Percentiles rank a stretch among this genome's conserved stretches.
phyloP scores from a whole-genome alignment of 1,140 invertebrate genomes.

The Lordiphosa clarofinis region DNA sequence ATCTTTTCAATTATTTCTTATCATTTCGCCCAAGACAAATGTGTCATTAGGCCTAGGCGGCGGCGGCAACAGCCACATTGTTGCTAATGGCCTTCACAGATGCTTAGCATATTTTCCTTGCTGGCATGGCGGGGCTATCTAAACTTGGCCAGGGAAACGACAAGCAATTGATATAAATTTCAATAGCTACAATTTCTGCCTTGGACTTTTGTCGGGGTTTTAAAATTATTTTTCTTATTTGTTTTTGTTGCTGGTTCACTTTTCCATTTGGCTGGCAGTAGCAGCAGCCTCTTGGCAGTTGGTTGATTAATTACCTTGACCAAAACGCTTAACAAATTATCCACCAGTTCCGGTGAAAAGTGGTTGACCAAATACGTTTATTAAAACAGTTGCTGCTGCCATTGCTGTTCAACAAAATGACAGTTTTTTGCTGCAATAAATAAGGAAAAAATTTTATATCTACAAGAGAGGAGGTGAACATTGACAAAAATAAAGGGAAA shows the following conservation, averaged over 20 bases:
- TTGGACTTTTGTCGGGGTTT: slow-evolving; percentile 10
- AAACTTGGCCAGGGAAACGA: slow-evolving; percentile 19
- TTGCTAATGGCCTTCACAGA: slow-evolving; percentile 38
- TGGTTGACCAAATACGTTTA: slow-evolving; percentile 31
- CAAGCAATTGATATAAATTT: slow-evolving; percentile 56
- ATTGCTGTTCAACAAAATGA: not conserved
- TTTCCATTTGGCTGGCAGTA: slow-evolving; percentile 24
- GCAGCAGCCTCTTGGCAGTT: slow-evolving; percentile 28
- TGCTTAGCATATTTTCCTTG: slow-evolving; percentile 52
- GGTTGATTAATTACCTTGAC: slow-evolving; percentile 63
- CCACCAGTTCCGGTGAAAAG: slow-evolving; percentile 50
- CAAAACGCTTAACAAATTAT: slow-evolving; percentile 34
- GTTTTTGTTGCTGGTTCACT: slow-evolving; percentile 15
- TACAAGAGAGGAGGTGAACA: not conserved
- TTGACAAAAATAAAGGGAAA: slow-evolving; percentile 7
- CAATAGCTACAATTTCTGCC: slow-evolving; percentile 42
- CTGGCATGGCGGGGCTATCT: slow-evolving; percentile 34
- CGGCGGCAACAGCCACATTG: slow-evolving; percentile 5
- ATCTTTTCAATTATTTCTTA: slow-evolving; percentile 77
- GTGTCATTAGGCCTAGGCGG: slow-evolving; percentile 19
- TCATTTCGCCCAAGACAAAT: slow-evolving; percentile 48
- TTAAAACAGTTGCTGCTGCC: not conserved
- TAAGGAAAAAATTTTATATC: not conserved
- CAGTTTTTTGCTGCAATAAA: not conserved
- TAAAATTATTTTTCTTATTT: slow-evolving; percentile 5